Evolutionary conservation across 2,888 invertebrate genomes (phyloP).

Genomic region (Amiota minor): DNA sequence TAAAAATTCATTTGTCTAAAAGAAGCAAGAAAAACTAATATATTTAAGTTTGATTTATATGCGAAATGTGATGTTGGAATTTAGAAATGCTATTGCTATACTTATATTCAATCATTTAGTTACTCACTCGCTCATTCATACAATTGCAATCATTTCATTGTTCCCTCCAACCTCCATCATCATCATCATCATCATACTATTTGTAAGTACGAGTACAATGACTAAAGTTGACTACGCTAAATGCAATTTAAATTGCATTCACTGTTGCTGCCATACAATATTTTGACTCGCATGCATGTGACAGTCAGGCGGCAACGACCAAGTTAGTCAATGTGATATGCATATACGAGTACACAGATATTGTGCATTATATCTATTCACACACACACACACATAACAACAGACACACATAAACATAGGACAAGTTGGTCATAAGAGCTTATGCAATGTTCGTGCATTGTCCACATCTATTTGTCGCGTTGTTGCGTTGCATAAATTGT

Average conservation of each 20-base stretch:
- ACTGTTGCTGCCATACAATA: slow-evolving; percentile 37
- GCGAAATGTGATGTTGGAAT: neutral
- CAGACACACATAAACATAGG: no score
- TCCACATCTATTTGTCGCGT: slow-evolving; percentile 41
- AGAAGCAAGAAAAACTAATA: neutral
- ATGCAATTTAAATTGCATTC: slow-evolving; percentile 58
- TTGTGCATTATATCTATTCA: neutral
- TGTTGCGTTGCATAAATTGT: slow-evolving; percentile 58
- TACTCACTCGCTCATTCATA: neutral
- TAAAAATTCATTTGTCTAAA: neutral
- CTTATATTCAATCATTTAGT: neutral
- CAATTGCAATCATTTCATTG: no score
- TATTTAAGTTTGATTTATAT: slow-evolving; percentile 26
- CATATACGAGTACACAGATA: neutral
- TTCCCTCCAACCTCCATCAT: no score
- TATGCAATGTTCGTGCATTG: slow-evolving; percentile 46
- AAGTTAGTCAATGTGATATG: slow-evolving; percentile 1
- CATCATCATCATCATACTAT: no score
- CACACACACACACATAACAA: no score
- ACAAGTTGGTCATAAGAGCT: slow-evolving; percentile 7
- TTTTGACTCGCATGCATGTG: neutral
- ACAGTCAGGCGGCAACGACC: slow-evolving; percentile 32
- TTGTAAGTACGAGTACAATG: slow-evolving; percentile 26
- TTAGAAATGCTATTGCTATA: neutral
- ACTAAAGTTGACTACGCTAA: slow-evolving; percentile 33